phyloP scores from a whole-genome alignment of 2,888 invertebrate genomes.

The Orthosia gracilis region DNA sequence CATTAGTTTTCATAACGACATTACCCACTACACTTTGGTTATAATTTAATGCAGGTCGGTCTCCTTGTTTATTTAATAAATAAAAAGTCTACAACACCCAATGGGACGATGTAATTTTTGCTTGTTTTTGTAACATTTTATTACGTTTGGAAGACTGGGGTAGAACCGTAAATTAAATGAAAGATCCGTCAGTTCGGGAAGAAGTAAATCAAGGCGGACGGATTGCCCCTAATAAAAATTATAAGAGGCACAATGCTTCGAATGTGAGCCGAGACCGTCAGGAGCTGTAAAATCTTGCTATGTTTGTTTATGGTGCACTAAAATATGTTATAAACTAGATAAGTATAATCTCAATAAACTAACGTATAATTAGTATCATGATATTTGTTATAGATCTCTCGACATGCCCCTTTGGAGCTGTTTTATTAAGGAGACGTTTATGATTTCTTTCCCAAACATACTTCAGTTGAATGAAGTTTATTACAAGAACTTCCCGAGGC shows the following conservation, averaged over 20 bases:
- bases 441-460: slow-evolving; percentile 64
- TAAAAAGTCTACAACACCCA: slow-evolving; percentile 67
- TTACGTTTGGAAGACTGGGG: slow-evolving; percentile 87
- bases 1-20: slow-evolving; percentile 7
- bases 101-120: slow-evolving; percentile 84
- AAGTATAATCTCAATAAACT: slow-evolving; percentile 90
- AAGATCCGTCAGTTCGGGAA: slow-evolving; percentile 91
- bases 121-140: slow-evolving; percentile 89
- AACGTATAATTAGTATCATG: slow-evolving; percentile 88
- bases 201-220: slow-evolving; percentile 91
- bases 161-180: slow-evolving; percentile 90
- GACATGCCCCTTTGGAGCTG: slow-evolving; percentile 67
- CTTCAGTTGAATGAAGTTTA: slow-evolving; percentile 27
- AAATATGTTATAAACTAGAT: slow-evolving; percentile 91
- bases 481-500: slow-evolving; percentile 18
- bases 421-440: slow-evolving; percentile 78
- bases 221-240: slow-evolving; percentile 91
- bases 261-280: slow-evolving; percentile 88
- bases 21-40: not conserved
- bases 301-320: slow-evolving; percentile 91
- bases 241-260: slow-evolving; percentile 90
- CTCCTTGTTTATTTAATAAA: slow-evolving; percentile 55
- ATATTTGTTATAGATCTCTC: slow-evolving; percentile 82
- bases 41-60: slow-evolving; percentile 24
- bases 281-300: slow-evolving; percentile 90